These are phyloP conservation scores for Esox lucius DNA, from an alignment of 2,797 vertebrate species.

Conservation along the genomic window DNA sequence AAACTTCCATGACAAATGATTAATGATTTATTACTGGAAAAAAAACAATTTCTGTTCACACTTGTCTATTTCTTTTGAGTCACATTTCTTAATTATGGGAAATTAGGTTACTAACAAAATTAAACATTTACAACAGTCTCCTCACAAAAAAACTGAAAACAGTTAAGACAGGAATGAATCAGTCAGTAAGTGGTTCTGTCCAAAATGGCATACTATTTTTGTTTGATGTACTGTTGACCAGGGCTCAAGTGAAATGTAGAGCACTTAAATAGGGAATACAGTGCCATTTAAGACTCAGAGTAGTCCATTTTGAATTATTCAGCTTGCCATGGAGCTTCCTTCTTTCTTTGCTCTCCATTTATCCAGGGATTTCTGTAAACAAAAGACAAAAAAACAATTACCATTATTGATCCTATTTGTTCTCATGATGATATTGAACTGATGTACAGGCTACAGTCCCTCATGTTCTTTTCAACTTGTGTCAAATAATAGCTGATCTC, in stretches of 20 bases:
- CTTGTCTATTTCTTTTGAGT: background rate
- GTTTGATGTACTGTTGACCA: too few species aligned
- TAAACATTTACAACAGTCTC: background rate
- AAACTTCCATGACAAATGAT: background rate
- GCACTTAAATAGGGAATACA: too few species aligned
- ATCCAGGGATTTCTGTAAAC: conserved; percentile 6
- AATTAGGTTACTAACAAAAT: background rate
- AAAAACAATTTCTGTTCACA: background rate
- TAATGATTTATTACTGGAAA: background rate
- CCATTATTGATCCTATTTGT: too few species aligned
- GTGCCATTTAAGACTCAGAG: too few species aligned
- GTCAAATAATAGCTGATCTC: background rate
- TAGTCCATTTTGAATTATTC: background rate
- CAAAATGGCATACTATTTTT: too few species aligned
- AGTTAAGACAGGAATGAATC: conserved; percentile 6
- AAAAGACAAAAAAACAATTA: background rate
- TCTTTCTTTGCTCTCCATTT: background rate
- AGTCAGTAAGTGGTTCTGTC: background rate
- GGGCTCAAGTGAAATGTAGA: too few species aligned
- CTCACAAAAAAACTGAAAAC: background rate
- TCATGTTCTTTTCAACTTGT: background rate
- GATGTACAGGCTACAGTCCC: background rate
- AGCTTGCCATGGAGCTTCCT: background rate
- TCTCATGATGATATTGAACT: conserved; percentile 46
- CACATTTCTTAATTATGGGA: background rate